Evolutionary conservation across 92 coral and sea anemone genomes (phyloP), one percentile per base, ranked within the genome.

Genomic region (Epizoanthus ramosus): DNA sequence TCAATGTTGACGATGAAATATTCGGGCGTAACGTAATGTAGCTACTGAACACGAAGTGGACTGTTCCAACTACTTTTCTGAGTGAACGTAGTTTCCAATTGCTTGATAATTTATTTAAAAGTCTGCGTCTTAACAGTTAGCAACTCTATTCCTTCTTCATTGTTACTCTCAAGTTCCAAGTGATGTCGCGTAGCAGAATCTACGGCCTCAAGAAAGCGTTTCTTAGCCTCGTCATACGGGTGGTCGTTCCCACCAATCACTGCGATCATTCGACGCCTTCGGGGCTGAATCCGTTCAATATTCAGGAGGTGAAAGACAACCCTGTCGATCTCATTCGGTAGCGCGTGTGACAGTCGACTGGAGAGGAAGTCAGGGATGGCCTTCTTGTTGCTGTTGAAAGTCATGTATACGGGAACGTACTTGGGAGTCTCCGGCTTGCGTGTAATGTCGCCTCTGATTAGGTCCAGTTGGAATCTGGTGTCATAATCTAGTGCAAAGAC

Each of bases 201-300:
- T 12, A 93, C 81, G 0, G 97, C 97, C 25, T 71, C 80, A 21
- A 85, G 74, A 45, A 93, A 73, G 56, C 91, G 89, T 43, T 80
- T 75, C 81, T 93, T 93, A 57, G 79, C 87, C 57, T 80, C 83
- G 63, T 90, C 92, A 66, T 82, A 93, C 8, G 96, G 96, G 37
- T 90, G 96, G 52, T 84, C 92, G 50, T 88, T 79, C 5, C 92
- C 97, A 9, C 94, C 97, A 83, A 93, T 73, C 37, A 93, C 89
- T n/a, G 87, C 85, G 59, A 93, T 80, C 58, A 91, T 89, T 31
- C 83, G 92, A 25, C 88, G 79, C 24, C 94, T 90, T 25, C 85
- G 83, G 18, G 97, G 97, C 75, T 90, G 97, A 58, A 90, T 88
- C 37, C 83, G 83, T 75, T 93, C 97, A 5, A 93, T 91, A 53